Percentiles rank a stretch among this genome's conserved stretches.
phyloP scores from a whole-genome alignment of 92 coral and sea anemone species.

The Blastomussa wellsi region DNA sequence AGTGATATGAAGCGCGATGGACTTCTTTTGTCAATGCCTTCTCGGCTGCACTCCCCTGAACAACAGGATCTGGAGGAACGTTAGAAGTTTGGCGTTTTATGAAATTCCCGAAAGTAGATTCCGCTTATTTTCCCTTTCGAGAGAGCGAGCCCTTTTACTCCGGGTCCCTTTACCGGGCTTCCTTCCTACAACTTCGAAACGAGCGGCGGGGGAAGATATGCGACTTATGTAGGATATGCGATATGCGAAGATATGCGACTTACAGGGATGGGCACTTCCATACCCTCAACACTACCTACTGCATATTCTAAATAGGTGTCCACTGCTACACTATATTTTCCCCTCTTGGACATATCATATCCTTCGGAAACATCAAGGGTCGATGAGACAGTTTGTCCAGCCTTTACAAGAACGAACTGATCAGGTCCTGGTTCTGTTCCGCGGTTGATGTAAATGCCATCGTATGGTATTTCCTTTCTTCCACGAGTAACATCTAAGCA shows the following conservation, averaged over 20 bases:
- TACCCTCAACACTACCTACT: not conserved
- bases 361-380: constrained; percentile 13
- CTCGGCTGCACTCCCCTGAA: not conserved
- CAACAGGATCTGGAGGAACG: not conserved
- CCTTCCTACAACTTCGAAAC: no score
- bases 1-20: not conserved
- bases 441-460: constrained; percentile 14
- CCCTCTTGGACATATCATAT: constrained; percentile 10
- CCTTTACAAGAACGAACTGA: not conserved
- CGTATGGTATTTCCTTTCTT: constrained; percentile 7
- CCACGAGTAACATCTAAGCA: not conserved
- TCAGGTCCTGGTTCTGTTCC: constrained; percentile 12
- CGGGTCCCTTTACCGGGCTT: not conserved
- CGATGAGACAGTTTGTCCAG: constrained; percentile 17
- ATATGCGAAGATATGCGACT: not conserved
- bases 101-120: no score
- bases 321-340: constrained; percentile 1
- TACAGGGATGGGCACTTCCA: not conserved
- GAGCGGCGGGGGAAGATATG: not conserved
- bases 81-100: no score
- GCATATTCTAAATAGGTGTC: constrained; percentile 26
- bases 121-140: not conserved
- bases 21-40: not conserved
- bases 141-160: not conserved
- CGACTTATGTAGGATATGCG: not conserved